Evolutionary conservation across 2,888 invertebrate genomes (phyloP).

Genomic region (Heliconius sara): DNA sequence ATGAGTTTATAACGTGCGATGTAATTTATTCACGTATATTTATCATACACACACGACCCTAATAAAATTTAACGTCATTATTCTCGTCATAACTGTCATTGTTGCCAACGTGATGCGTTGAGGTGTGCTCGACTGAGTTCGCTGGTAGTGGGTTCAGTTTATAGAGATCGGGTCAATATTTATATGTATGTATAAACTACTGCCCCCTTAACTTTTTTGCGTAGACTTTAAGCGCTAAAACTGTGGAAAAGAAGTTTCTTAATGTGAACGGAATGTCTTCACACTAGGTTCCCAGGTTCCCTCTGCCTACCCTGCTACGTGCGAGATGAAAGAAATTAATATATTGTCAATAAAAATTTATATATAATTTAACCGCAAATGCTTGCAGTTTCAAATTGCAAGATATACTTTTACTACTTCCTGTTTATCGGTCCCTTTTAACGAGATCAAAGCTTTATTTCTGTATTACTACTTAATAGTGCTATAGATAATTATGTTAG

Average conservation of each 20-base stretch:
- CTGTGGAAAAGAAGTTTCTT: no score
- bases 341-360: not conserved
- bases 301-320: not conserved
- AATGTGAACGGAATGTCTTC: no score
- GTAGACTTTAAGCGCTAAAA: no score
- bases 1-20: constrained; percentile 4
- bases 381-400: constrained; percentile 28
- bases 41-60: no score
- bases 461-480: not conserved
- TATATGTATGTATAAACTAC: no score
- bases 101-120: no score
- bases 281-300: not conserved
- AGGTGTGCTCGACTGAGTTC: no score
- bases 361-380: not conserved
- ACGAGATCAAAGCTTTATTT: constrained; percentile 25
- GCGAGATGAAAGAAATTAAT: not conserved
- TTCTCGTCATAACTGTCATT: not conserved
- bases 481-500: not conserved
- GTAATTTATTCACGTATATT: constrained; percentile 1
- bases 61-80: not conserved
- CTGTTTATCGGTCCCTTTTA: constrained; percentile 28
- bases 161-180: no score
- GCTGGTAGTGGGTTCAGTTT: no score
- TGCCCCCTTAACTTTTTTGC: no score
- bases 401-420: constrained; percentile 29